Base-by-base conservation (phyloP, 2,797 vertebrate species). In the Holocentrus rufus region DNA sequence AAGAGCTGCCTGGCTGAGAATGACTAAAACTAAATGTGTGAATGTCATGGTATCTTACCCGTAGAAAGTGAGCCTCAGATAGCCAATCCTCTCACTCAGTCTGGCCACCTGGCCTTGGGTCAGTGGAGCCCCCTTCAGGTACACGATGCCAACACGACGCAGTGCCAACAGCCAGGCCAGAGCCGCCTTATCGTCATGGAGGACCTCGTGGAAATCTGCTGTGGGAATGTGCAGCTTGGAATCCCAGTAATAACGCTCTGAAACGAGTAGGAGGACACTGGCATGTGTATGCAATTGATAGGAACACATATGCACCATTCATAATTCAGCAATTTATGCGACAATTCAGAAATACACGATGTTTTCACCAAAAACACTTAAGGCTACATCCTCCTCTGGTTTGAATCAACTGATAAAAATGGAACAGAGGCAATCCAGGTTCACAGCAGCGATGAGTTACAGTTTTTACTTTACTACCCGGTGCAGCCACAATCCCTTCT, bases 1-100 rank as follows among this genome's bases (percentile, higher is more conserved):
- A 82, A 79, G 66, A 30, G 67, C 39, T 59, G 80, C 74, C 73
- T 85, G 83, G 77, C 82, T 11, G 36, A 64, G 47, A 57, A 54
- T 60, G 72, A 67, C 69, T 52, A 27, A n/a, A 66, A 56, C 13
- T 13, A 55, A 75, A 71, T 6, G 64, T 63, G 52, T 27, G 61
- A 52, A 64, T 23, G 69, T 78, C 58, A 66, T 27, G 20, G 50
- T 39, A 59, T 57, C 89, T 90, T 79, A 98, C 97, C 97, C 97
- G 44, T 98, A 98, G 92, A 98, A 99, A 1, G 97, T 99, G 75
- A 97, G 92, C 50, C 95, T 91, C 64, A 97, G 93, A 79, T 96
- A 99, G 44, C 98, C 97, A 39, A 98, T 95, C 83, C 96, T 94
- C 83, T 95, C 89, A 46, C 94, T 94, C n/a, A 99, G 93, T 73